These are phyloP conservation scores for Lophius piscatorius DNA, from an alignment of 2,113 vertebrate genomes.

Conservation along the genomic window DNA sequence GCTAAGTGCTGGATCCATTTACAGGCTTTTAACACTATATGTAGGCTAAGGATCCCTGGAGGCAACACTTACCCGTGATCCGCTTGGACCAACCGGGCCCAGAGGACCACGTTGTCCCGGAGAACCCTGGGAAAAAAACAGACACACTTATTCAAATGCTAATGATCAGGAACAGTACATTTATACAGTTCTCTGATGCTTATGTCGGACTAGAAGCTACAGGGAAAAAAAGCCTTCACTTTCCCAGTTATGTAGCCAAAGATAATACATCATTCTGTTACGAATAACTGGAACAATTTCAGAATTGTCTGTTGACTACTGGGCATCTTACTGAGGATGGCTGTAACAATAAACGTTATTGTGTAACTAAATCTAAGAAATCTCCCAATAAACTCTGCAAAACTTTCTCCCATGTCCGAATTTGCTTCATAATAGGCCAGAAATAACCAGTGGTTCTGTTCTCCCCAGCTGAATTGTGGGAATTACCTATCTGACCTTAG, in stretches of 20 bases:
- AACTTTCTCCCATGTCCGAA: constrained; percentile 33
- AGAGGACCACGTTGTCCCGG: constrained; percentile 87
- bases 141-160: constrained; percentile 59
- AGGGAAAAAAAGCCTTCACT: constrained; percentile 22
- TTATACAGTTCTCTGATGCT: constrained; percentile 42
- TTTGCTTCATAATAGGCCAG: constrained; percentile 30
- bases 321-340: constrained; percentile 5
- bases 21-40: constrained; percentile 24
- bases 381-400: constrained; percentile 16
- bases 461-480: constrained; percentile 19
- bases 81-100: constrained; percentile 89
- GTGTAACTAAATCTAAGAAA: constrained; percentile 10
- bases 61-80: constrained; percentile 87
- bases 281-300: constrained; percentile 15
- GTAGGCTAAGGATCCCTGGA: constrained; percentile 15
- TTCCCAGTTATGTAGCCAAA: constrained; percentile 50
- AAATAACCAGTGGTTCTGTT: constrained; percentile 27
- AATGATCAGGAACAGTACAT: constrained; percentile 51
- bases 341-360: constrained; percentile 25
- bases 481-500: constrained; percentile 39
- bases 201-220: constrained; percentile 18
- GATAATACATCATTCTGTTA: constrained; percentile 33
- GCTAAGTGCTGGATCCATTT: constrained; percentile 38
- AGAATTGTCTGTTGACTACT: constrained; percentile 29
- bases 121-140: constrained; percentile 84